A percentile compares a stretch with the other conserved stretches of the same genome.
These are phyloP conservation scores for Semibalanus balanoides DNA, from an alignment of 1,140 invertebrate genomes.

Conservation along the genomic window DNA sequence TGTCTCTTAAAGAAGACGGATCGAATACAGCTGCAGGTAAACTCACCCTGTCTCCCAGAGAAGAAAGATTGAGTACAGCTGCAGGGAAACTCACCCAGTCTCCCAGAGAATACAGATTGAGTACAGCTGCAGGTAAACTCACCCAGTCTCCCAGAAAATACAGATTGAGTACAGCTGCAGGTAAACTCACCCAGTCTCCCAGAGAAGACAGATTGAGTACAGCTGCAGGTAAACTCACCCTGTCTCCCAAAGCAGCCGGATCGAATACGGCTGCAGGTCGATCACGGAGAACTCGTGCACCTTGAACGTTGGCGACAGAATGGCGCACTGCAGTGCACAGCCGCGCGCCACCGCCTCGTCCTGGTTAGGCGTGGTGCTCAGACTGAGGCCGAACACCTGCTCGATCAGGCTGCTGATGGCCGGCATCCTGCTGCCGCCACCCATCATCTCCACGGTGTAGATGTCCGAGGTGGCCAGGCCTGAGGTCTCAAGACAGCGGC, in stretches of 20 bases:
- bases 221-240: no score
- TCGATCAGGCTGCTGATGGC: slow-evolving; percentile 78
- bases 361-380: slow-evolving; percentile 94
- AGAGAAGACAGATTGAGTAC: no score
- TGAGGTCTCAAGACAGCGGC: slow-evolving; percentile 16
- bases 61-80: no score
- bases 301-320: slow-evolving; percentile 87
- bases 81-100: no score
- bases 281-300: slow-evolving; percentile 87
- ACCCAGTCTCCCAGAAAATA: no score
- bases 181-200: no score
- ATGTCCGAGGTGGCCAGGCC: slow-evolving; percentile 71
- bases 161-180: no score
- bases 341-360: slow-evolving; percentile 94
- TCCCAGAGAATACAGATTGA: slow-evolving; percentile 52
- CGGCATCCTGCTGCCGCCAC: slow-evolving; percentile 87
- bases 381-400: slow-evolving; percentile 61
- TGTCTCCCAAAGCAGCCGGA: slow-evolving; percentile 72
- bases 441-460: slow-evolving; percentile 87
- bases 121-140: no score
- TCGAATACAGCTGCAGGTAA: no score
- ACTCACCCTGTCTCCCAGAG: no score
- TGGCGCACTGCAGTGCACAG: slow-evolving; percentile 91
- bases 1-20: no score
- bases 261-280: slow-evolving; percentile 82